Evolutionary conservation across 2,113 vertebrate species (phyloP), one percentile per base, ranked within the genome.

Genomic region (Odontophorus gujanensis): DNA sequence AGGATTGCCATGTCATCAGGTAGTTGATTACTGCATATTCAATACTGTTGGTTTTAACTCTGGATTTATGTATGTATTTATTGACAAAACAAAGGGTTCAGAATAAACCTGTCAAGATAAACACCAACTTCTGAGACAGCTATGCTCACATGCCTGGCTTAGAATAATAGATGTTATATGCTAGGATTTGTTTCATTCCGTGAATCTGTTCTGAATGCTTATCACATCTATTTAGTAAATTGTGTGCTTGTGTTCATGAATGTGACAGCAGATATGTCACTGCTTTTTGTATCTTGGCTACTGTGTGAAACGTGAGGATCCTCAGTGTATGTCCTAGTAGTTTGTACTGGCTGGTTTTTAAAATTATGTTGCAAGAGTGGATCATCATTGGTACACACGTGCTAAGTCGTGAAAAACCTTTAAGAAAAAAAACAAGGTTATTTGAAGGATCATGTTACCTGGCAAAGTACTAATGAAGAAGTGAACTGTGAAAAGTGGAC

Each of bases 361-460:
- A 38, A 87, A 77, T 5, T 30, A 20, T 19, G 24, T 18, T 48
- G 7, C 69, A 48, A 47, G 26, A 8, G 21, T 72, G 47, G 11
- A 11, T 78, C 22, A 11, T 67, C 14, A 16, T 20, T 72, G 17
- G 17, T 76, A 40, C 12, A 8, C 32, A 11, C 42, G 18, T 77
- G 26, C 65, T 90, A 78, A 38, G 18, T 75, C 17, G 14, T 80
- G 47, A 11, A 78, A 86, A 67, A 53, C 3, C 13, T 21, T 0
- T 6, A 20, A 73, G 36, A 34, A 48, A 61, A 57, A 40, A 40
- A 76, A 3, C 11, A 55, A 34, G 38, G n/a, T 13, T n/a, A 8
- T 34, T 50, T 24, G 34, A 62, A 62, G 55, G 32, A 13, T 77
- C 0, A 0, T 3, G 0, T 73, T 65, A 58, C 42, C 14, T 73